Conservation (phyloP, 2,888 invertebrate species). For the Troglohyphantes excavatus region DNA sequence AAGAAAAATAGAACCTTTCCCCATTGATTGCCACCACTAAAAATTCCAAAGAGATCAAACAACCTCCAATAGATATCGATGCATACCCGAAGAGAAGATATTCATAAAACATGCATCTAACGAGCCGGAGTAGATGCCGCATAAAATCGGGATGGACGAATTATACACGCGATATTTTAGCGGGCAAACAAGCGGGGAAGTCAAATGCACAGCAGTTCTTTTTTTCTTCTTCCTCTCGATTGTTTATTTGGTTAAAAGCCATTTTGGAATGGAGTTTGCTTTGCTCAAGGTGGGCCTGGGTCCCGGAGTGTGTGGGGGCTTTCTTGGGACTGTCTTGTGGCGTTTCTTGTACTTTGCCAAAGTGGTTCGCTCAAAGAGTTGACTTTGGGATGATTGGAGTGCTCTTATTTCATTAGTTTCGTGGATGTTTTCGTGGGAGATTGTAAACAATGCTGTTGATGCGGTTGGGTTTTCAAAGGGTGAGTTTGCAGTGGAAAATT, state of each 20-base stretch:
- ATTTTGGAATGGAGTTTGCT: constrained; percentile 62
- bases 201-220: constrained; percentile 73
- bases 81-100: constrained; percentile 47
- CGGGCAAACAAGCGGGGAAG: constrained; percentile 65
- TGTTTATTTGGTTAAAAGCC: constrained; percentile 78
- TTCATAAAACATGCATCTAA: constrained; percentile 78
- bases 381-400: constrained; percentile 21
- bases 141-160: constrained; percentile 73
- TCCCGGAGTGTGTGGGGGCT: neutral
- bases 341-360: neutral
- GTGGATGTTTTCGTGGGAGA: neutral
- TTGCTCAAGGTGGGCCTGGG: constrained; percentile 42
- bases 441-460: too few species aligned
- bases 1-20: neutral
- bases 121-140: constrained; percentile 59
- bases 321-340: constrained; percentile 20
- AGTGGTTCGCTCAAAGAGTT: constrained; percentile 6
- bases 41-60: constrained; percentile 74
- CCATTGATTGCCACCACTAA: constrained; percentile 73
- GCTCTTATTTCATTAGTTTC: constrained; percentile 31
- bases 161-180: constrained; percentile 77
- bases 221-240: constrained; percentile 11
- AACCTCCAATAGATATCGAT: constrained; percentile 49
- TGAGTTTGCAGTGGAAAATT: too few species aligned
- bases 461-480: too few species aligned